Conservation (phyloP, 2,797 vertebrate genomes). For the Alauda arvensis region DNA sequence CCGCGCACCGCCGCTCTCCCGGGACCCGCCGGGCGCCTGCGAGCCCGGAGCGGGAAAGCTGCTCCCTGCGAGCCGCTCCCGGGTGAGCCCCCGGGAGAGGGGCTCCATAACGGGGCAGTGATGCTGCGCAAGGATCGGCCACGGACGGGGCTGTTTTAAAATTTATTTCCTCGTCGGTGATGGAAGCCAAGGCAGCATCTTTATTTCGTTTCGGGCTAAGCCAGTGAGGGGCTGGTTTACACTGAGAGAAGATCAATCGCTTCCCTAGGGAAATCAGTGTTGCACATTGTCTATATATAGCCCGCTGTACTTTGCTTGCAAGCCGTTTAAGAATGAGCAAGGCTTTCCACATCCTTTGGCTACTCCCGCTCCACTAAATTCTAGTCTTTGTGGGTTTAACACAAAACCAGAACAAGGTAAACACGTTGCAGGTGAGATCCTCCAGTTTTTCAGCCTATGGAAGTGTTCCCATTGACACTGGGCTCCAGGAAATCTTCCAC, state of each 20-base stretch:
- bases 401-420: neutral
- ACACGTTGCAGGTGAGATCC: neutral
- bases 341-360: neutral
- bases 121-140: neutral
- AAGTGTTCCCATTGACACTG: neutral
- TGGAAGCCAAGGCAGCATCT: neutral
- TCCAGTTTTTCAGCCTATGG: neutral
- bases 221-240: neutral
- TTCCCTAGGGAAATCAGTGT: neutral
- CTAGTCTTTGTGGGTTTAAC: neutral
- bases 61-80: neutral
- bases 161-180: neutral
- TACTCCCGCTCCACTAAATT: neutral
- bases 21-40: neutral
- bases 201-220: neutral
- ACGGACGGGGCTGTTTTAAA: rapidly evolving
- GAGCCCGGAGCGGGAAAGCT: neutral
- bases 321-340: neutral
- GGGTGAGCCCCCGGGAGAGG: rapidly evolving
- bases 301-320: neutral
- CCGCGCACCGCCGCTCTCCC: neutral
- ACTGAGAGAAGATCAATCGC: neutral
- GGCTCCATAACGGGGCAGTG: neutral
- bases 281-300: neutral
- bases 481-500: neutral